Evolutionary conservation across 2,113 vertebrate species (phyloP).

Genomic region (Pogona vitticeps): DNA sequence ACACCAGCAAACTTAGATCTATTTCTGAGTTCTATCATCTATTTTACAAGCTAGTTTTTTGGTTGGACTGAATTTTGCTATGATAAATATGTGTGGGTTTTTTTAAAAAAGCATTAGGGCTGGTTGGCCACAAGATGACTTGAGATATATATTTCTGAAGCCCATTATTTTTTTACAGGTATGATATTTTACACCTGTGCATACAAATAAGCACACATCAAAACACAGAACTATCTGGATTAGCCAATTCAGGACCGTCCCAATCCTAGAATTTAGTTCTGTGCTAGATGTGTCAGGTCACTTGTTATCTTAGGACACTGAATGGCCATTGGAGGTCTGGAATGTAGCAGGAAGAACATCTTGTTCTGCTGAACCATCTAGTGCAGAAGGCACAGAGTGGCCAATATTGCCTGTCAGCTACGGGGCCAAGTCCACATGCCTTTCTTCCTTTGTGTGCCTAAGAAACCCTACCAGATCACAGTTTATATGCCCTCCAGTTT

Average conservation of each 20-base stretch:
- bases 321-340: no score
- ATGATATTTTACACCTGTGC: neutral
- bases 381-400: no score
- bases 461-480: neutral
- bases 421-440: no score
- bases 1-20: neutral
- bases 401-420: neutral
- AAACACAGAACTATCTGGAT: no score
- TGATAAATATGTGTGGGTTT: neutral
- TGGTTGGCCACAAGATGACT: neutral
- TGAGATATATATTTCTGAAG: neutral
- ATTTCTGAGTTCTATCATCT: no score
- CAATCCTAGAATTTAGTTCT: neutral
- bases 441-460: neutral
- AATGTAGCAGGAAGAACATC: no score
- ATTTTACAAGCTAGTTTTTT: neutral
- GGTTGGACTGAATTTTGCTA: neutral
- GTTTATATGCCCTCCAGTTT: no score
- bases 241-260: neutral
- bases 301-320: no score
- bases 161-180: neutral
- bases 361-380: no score
- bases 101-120: neutral
- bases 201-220: neutral
- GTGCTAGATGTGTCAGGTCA: no score